Evolutionary conservation across 2,113 vertebrate genomes (phyloP).

Genomic region (Chinchilla lanigera): DNA sequence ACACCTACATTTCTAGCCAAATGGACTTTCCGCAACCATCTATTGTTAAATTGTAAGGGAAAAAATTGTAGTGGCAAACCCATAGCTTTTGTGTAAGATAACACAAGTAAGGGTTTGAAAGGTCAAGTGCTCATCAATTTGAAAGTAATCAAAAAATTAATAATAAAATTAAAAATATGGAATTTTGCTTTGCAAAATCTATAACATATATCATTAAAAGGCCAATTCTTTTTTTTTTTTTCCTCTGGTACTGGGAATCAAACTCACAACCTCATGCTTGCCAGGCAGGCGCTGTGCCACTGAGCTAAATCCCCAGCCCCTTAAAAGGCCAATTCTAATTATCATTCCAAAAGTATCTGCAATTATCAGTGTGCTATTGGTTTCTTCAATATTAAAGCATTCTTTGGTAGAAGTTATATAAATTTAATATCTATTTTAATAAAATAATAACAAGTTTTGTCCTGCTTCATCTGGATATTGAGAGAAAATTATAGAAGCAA

Average conservation of each 20-base stretch:
- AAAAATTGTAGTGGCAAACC: background rate
- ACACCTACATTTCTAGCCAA: background rate
- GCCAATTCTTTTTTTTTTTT: too few species aligned
- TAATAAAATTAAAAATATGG: background rate
- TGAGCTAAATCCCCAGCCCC: too few species aligned
- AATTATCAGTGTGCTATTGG: background rate
- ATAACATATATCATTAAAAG: conserved; percentile 40
- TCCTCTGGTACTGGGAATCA: too few species aligned
- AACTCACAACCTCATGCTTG: too few species aligned
- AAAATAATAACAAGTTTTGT: background rate
- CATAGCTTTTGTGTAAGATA: background rate
- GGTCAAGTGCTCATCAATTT: background rate
- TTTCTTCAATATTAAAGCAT: conserved; percentile 25
- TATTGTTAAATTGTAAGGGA: background rate
- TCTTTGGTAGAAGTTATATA: background rate
- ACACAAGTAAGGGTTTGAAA: conserved; percentile 27
- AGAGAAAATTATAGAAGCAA: conserved; percentile 9
- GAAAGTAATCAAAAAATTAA: background rate
- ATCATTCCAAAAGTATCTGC: background rate
- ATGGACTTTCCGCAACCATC: background rate
- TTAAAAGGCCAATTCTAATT: conserved; percentile 3
- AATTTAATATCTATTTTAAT: background rate
- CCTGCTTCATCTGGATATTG: background rate
- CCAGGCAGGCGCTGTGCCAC: too few species aligned
- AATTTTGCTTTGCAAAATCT: conserved; percentile 56